These are phyloP conservation scores for Gorsachius magnificus DNA, from an alignment of 2,797 vertebrate genomes.

Conservation along the genomic window DNA sequence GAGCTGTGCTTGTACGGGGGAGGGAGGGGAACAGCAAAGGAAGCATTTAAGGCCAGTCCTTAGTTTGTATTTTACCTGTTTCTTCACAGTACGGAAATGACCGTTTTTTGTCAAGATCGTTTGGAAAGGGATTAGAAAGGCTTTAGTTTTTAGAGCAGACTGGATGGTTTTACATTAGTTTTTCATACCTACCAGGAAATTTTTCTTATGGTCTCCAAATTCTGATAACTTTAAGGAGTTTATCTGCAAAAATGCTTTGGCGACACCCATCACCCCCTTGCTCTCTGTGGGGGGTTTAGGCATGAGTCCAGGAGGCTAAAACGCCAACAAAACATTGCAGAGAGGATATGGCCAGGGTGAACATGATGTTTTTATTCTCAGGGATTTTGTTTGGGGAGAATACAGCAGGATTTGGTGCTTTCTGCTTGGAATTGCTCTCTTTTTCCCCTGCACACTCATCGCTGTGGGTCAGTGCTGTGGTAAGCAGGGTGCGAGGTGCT, in stretches of 20 bases:
- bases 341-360: not conserved
- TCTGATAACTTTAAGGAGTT: not conserved
- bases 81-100: not conserved
- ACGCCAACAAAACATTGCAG: not conserved
- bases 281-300: not conserved
- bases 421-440: not conserved
- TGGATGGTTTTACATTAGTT: not conserved
- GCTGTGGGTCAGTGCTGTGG: not conserved
- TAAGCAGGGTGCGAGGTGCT: not conserved
- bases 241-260: not conserved
- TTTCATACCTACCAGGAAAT: not conserved
- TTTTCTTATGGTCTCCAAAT: not conserved
- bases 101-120: not conserved
- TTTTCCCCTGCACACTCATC: not conserved
- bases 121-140: not conserved
- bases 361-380: not conserved
- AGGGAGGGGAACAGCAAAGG: not conserved
- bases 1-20: fast-evolving
- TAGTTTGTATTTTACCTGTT: not conserved
- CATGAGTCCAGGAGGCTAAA: not conserved
- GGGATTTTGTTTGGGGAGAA: not conserved
- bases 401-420: not conserved
- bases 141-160: not conserved
- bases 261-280: not conserved
- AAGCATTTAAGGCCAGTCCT: not conserved